Percentiles rank a stretch among this genome's conserved stretches.
phyloP scores from a whole-genome alignment of 1,140 invertebrate species.

The Heliconius nattereri region DNA sequence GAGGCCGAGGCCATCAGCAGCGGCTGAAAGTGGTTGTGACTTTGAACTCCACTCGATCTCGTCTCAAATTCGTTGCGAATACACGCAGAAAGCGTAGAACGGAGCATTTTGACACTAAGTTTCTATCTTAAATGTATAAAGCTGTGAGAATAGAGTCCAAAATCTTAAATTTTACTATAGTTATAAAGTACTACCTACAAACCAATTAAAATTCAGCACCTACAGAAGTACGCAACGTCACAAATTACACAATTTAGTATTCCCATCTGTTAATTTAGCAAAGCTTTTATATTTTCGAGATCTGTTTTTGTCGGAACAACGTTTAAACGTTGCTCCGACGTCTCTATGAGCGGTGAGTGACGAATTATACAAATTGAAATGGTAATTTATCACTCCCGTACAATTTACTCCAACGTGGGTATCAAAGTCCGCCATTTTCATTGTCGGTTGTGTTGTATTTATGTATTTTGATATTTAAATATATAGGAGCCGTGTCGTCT shows the following conservation, averaged over 20 bases:
- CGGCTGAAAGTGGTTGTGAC: no score
- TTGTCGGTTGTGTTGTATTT: background rate
- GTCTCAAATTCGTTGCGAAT: no score
- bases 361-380: slow-evolving; percentile 27
- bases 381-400: slow-evolving; percentile 20
- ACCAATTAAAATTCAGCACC: no score
- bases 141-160: no score
- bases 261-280: background rate
- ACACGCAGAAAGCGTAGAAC: no score
- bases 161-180: no score
- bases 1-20: no score
- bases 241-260: background rate
- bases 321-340: slow-evolving; percentile 2
- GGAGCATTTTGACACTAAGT: no score
- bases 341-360: slow-evolving; percentile 11
- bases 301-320: slow-evolving; percentile 2
- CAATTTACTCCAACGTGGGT: slow-evolving; percentile 2
- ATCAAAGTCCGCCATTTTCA: slow-evolving; percentile 4
- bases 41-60: no score
- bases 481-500: background rate
- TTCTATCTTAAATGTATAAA: no score
- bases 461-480: background rate
- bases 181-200: no score
- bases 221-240: no score
- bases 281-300: background rate